Evolutionary conservation across 2,888 invertebrate genomes (phyloP).

Genomic region (Dugesia japonica): DNA sequence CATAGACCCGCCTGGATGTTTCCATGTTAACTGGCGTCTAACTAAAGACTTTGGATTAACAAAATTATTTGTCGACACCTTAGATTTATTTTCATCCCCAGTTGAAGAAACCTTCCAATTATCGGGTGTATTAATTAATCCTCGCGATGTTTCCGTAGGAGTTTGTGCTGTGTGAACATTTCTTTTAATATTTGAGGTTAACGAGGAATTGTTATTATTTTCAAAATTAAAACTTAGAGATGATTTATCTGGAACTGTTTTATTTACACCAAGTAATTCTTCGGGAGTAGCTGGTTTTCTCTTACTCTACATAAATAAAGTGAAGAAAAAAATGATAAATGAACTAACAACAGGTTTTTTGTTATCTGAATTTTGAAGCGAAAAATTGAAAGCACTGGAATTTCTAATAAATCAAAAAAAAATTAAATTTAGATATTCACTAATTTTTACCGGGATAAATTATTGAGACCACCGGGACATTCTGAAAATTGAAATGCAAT

Average conservation of each 20-base stretch:
- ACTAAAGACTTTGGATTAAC: neutral
- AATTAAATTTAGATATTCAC: no score
- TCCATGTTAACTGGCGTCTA: constrained; percentile 8
- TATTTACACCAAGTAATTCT: constrained; percentile 55
- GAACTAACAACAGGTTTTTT: no score
- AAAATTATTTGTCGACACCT: neutral
- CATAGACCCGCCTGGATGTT: constrained; percentile 28
- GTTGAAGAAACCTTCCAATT: neutral
- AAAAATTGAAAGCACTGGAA: no score
- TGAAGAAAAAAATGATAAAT: no score
- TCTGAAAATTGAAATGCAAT: no score
- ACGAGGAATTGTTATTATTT: neutral
- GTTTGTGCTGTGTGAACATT: neutral
- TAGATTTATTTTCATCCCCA: neutral
- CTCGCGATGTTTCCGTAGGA: neutral
- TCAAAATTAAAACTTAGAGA: neutral
- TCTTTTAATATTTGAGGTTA: neutral
- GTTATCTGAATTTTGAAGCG: no score
- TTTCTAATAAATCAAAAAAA: no score
- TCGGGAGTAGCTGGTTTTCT: constrained; percentile 51
- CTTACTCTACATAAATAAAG: constrained; percentile 38
- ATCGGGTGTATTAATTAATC: neutral
- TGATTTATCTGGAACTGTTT: neutral
- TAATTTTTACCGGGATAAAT: no score
- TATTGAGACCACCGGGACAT: no score